Evolutionary conservation across 2,888 invertebrate genomes (phyloP).

Genomic region (Eristalis intricaria): DNA sequence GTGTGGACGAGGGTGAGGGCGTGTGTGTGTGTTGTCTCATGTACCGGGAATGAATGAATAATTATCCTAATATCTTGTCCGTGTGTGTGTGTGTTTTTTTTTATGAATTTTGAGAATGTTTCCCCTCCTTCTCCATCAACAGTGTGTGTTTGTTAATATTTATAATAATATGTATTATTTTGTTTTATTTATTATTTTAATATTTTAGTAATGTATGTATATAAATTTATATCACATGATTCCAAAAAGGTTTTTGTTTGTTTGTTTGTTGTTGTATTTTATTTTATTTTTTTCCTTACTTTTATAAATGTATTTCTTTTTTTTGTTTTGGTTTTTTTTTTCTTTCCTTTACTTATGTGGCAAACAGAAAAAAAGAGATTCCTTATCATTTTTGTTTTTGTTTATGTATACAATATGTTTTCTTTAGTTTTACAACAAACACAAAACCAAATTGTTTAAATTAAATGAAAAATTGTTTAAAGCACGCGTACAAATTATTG

Average conservation of each 20-base stretch:
- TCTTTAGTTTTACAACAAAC: slow-evolving; percentile 29
- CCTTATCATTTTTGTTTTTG: slow-evolving; percentile 2
- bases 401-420: slow-evolving; percentile 45
- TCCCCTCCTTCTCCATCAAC: slow-evolving; percentile 34
- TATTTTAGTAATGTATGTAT: slow-evolving; percentile 70
- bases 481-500: slow-evolving; percentile 61
- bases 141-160: slow-evolving; percentile 13
- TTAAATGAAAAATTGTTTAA: slow-evolving; percentile 16
- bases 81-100: too few species aligned
- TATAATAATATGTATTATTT: slow-evolving; percentile 43
- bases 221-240: slow-evolving; percentile 73
- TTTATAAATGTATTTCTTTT: slow-evolving; percentile 11
- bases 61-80: slow-evolving; percentile 27
- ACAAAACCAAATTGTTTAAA: neutral
- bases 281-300: slow-evolving; percentile 24
- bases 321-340: too few species aligned
- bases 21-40: neutral
- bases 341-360: slow-evolving; percentile 36
- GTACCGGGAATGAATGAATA: slow-evolving; percentile 63
- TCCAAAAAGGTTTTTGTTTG: slow-evolving; percentile 72
- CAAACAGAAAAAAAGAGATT: slow-evolving; percentile 4
- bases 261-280: slow-evolving; percentile 56
- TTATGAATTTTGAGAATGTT: slow-evolving; percentile 67
- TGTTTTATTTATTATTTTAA: slow-evolving; percentile 43
- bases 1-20: neutral